Conservation (phyloP, 2,113 vertebrate species). For the Crotalus tigris region DNA sequence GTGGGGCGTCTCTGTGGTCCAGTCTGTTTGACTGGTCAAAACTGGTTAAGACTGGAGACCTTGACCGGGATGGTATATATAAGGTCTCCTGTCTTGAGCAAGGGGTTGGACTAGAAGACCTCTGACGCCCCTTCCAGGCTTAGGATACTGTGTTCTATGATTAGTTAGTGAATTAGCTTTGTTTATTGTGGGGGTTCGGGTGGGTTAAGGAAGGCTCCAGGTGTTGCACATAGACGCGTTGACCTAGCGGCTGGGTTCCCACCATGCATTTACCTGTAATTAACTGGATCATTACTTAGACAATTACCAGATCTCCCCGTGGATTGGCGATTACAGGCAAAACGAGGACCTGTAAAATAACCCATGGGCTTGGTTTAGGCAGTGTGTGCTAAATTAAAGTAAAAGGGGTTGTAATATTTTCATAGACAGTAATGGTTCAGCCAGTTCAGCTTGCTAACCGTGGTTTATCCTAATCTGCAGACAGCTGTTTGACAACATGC, state of each 20-base stretch:
- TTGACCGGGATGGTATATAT: not conserved
- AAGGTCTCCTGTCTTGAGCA: not conserved
- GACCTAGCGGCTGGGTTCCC: not conserved
- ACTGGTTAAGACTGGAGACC: not conserved
- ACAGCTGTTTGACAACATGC: not conserved
- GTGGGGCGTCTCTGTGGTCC: not conserved
- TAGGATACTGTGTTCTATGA: not conserved
- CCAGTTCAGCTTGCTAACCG: not conserved
- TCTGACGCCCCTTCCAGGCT: not conserved
- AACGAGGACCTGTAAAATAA: not conserved
- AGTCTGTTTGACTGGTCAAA: not conserved
- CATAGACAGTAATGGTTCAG: not conserved
- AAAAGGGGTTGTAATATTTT: not conserved
- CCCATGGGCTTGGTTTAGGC: not conserved
- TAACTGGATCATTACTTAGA: not conserved
- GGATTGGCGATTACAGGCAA: not conserved
- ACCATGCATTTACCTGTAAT: not conserved
- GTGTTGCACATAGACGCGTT: not conserved
- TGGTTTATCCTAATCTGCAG: not conserved
- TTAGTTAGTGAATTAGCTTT: not conserved
- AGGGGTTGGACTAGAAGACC: not conserved
- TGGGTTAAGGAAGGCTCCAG: not conserved
- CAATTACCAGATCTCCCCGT: not conserved
- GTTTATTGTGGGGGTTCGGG: not conserved
- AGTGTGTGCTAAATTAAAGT: not conserved